A percentile compares a stretch with the other conserved stretches of the same genome.
These are phyloP conservation scores for Scolopax mira DNA, from an alignment of 2,113 vertebrate genomes.

Conservation along the genomic window DNA sequence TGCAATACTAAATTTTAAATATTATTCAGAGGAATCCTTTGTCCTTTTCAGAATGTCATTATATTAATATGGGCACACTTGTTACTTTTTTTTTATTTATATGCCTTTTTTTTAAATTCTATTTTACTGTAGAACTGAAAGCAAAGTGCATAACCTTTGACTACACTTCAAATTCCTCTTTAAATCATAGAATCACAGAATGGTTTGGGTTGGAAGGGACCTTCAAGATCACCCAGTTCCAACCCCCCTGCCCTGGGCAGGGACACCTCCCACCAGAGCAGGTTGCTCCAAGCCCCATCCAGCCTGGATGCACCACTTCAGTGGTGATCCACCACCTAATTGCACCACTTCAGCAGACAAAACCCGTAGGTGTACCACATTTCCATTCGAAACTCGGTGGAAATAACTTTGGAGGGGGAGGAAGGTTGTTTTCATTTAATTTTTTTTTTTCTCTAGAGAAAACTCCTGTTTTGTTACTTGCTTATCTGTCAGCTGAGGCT, in stretches of 20 bases:
- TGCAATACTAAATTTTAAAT: slow-evolving; percentile 32
- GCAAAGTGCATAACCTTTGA: background rate
- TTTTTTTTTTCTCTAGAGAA: background rate
- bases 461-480: background rate
- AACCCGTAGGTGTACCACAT: background rate
- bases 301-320: too few relatives aligned
- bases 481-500: background rate
- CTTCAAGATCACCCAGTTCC: too few relatives aligned
- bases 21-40: slow-evolving; percentile 22
- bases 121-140: background rate
- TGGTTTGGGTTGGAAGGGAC: too few relatives aligned
- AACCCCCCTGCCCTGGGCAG: too few relatives aligned
- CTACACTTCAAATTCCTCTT: background rate
- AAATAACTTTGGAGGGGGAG: background rate
- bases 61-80: background rate
- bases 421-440: background rate
- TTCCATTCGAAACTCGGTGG: background rate
- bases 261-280: too few relatives aligned
- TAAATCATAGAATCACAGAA: too few relatives aligned
- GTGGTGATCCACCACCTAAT: too few relatives aligned
- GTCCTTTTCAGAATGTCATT: background rate
- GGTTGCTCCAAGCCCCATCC: too few relatives aligned
- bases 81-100: background rate
- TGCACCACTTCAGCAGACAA: background rate
- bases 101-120: background rate